Evolutionary conservation across 2,888 invertebrate genomes (phyloP), one percentile per base, ranked within the genome.

Genomic region (Leptothorax acervorum): DNA sequence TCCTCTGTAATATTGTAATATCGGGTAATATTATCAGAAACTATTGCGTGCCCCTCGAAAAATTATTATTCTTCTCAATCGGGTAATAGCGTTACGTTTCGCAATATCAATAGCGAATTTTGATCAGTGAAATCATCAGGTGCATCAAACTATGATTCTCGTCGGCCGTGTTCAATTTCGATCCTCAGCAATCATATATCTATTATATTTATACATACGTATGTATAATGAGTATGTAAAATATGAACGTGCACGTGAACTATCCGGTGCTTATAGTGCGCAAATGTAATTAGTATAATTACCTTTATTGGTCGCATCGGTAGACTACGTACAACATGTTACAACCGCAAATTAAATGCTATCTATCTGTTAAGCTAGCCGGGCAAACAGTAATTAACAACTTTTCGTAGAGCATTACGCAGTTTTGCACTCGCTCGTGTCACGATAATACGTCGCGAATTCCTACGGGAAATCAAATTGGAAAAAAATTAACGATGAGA

Each of bases 221-320:
- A 39, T 6, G 6, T 70, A 35, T 60, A 70, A 70, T 48, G n/a
- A 39, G 18, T 28, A 48, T 39, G 79, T 71, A 71, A 79, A 79
- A 70, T 76, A 63, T 55, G 48, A 31, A 48, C 45, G 60, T 48
- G 23, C 35, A 48, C 48, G 78, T 70, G 70, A 60, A 70, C 35
- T 71, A 48, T 55, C 28, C 60, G 48, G 63, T 82, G 87, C 85
- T 87, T 86, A 84, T 86, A 82, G 86, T 83, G 85, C 85, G 73
- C 73, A 81, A 89, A 81, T 85, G 90, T 87, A 90, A 89, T 90
- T 90, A 90, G 90, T 89, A 90, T 90, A 90, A 90, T 90, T 90
- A 90, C 83, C 87, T 86, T 88, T 89, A 90, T 86, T 86, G 89
- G 90, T 90, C 85, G 68, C 85, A 90, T 89, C 83, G 83, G 89